Evolutionary conservation across 2,113 vertebrate genomes (phyloP).

Genomic region (Peucedramus taeniatus): DNA sequence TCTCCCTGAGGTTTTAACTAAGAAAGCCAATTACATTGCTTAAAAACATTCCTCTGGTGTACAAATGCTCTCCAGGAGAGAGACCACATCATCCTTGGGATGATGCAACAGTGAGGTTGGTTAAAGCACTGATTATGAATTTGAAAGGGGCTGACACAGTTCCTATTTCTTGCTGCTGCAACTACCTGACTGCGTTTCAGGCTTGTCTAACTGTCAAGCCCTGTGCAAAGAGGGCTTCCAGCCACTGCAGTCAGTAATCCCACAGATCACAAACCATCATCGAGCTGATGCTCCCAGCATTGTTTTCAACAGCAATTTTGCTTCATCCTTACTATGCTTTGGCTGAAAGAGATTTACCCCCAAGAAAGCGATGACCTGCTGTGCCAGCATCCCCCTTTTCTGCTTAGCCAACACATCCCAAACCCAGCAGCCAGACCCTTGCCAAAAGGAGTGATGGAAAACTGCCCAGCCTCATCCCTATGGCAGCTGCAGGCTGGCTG

Average conservation of each 20-base stretch:
- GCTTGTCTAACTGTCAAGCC: neutral
- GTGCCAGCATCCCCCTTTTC: neutral
- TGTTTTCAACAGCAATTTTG: neutral
- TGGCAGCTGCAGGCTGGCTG: neutral
- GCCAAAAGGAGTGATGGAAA: neutral
- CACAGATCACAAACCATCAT: neutral
- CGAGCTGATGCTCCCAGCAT: rapidly evolving
- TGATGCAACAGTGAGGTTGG: neutral
- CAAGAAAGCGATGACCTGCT: neutral
- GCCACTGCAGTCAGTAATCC: neutral
- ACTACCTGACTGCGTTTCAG: neutral
- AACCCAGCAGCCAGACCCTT: neutral
- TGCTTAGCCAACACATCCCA: neutral
- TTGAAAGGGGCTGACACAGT: neutral
- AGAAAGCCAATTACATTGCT: neutral
- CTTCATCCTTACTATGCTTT: neutral
- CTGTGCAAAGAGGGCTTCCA: neutral
- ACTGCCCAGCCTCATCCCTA: rapidly evolving
- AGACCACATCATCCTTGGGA: neutral
- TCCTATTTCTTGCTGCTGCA: neutral
- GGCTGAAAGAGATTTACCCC: neutral
- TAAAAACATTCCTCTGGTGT: neutral
- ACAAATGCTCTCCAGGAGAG: neutral
- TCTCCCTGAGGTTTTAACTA: neutral
- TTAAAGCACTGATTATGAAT: neutral